phyloP scores from a whole-genome alignment of 2,797 vertebrate species.

The Cephalopachus bancanus region DNA sequence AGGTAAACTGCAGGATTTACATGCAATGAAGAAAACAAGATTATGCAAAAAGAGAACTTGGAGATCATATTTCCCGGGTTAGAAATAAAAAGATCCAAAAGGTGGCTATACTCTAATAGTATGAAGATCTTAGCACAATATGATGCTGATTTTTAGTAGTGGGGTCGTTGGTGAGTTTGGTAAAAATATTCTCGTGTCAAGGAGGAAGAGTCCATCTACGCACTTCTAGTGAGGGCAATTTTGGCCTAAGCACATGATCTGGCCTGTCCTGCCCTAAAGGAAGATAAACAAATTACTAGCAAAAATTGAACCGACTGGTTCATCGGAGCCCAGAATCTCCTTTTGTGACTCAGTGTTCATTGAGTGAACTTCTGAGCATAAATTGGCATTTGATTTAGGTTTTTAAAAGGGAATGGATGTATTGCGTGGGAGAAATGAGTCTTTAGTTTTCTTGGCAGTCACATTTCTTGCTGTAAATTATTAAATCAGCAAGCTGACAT shows the following conservation, averaged over 20 bases:
- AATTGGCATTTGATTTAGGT: conserved; percentile 7
- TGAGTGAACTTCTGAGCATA: background rate
- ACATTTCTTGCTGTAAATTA: background rate
- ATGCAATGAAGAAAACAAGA: background rate
- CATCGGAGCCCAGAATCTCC: background rate
- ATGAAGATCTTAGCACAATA: background rate
- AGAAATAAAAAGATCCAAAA: conserved; percentile 43
- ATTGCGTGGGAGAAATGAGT: background rate
- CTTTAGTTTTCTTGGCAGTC: background rate
- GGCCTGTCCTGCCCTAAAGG: background rate
- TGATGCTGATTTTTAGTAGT: background rate
- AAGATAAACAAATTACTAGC: background rate
- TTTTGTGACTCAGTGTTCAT: background rate
- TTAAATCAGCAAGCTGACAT: background rate
- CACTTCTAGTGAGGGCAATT: background rate
- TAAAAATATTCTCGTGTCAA: background rate
- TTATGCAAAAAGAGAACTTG: background rate
- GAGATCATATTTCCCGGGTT: background rate
- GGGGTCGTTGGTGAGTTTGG: background rate
- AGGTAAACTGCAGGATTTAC: background rate
- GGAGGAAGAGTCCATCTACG: background rate
- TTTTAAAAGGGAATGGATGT: background rate
- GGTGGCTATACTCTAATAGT: background rate
- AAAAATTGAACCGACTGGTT: background rate
- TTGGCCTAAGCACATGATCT: background rate